Base-by-base conservation (phyloP, 1,140 invertebrate genomes). In the Maniola jurtina region DNA sequence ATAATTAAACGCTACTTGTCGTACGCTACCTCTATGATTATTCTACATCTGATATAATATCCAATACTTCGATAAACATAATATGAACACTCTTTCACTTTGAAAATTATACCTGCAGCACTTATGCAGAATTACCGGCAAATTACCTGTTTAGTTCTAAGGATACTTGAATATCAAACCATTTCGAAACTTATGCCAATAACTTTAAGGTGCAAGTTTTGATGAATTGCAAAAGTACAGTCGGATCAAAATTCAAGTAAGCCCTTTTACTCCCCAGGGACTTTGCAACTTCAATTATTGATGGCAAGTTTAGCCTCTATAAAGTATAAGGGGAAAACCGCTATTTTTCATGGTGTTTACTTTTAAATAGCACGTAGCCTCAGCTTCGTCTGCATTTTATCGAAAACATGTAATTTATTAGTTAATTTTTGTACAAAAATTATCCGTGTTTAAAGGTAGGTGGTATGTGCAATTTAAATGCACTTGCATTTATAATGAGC, bases 201-300 rank as follows among this genome's bases (percentile, higher is more conserved):
- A 38, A 35, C 25, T 13, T 56, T 61, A 61, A 61, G 54, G 59
- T 66, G 10, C 42, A 61, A 38, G 48, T 14, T 68, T 8, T 11
- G 57, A 68, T 62, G 47, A 15, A 36, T 40, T 48, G 13, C 4
- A 61, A 14, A 48, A n/a, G 47, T 63, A 67, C 40, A 58, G 66
- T 45, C 60, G 54, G 38, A 65, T 63, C 64, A 59, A 58, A 68
- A 73, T 64, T 69, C 55, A 50, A 56, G 64, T 67, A 66, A 74
- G 56, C 70, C 70, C 66, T 75, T 68, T 58, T 7, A 69, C 62
- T 82, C 86, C 77, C 77, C 47, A 48, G 75, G 77, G 84, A 86
- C 67, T 67, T 70, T 72, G 69, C 76, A 75, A 80, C 77, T 86
- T 87, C 84, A 89, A 87, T 86, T 87, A 89, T 89, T 87, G 83